Evolutionary conservation across 2,113 vertebrate genomes (phyloP).

Genomic region (Saccopteryx leptura): DNA sequence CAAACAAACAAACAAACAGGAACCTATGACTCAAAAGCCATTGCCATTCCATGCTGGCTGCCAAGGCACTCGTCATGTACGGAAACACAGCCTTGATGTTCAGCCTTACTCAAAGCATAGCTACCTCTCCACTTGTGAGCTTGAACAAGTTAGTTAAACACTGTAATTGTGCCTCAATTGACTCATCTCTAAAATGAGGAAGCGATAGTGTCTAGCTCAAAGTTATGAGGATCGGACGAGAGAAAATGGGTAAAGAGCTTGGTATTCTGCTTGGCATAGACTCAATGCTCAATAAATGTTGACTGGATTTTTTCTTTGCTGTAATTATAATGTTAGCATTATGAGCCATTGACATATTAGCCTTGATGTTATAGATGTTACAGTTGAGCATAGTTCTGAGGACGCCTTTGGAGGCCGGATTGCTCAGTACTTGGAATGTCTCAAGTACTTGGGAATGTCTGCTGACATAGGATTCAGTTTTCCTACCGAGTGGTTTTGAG

Average conservation of each 20-base stretch:
- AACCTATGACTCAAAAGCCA: background rate
- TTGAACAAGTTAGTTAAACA: background rate
- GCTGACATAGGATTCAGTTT: background rate
- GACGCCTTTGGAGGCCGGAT: background rate
- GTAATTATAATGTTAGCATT: background rate
- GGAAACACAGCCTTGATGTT: background rate
- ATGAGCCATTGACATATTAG: background rate
- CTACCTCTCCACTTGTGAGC: conserved; percentile 12
- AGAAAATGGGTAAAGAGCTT: conserved; percentile 16
- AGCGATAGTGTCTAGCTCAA: background rate
- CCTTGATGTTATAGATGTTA: conserved; percentile 21
- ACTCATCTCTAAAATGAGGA: background rate
- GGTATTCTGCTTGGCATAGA: background rate
- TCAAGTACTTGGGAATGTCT: conserved; percentile 19
- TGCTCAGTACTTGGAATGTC: background rate
- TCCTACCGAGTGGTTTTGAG: conserved; percentile 30
- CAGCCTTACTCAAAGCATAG: background rate
- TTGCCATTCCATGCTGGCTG: background rate
- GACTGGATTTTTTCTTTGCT: background rate
- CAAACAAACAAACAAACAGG: background rate
- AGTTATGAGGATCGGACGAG: conserved; percentile 8
- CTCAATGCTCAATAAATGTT: background rate
- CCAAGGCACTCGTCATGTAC: background rate
- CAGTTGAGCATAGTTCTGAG: background rate
- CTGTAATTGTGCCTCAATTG: background rate